Base-by-base conservation (phyloP, 2,888 invertebrate genomes). In the Hofmannophila pseudospretella region DNA sequence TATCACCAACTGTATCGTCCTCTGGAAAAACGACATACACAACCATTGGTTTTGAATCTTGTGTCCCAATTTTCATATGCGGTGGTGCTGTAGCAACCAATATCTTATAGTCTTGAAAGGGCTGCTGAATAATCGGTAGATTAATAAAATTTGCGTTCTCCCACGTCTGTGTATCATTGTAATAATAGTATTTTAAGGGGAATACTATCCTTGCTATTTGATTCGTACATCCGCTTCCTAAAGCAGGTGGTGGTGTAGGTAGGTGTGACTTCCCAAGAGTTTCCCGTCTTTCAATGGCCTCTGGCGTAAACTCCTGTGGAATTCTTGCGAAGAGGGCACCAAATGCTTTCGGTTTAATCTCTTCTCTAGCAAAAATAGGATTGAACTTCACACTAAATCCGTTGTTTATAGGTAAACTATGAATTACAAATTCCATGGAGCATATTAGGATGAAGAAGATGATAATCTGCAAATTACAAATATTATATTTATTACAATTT, bases 31-130 rank as follows among this genome's bases (percentile, higher is more conserved):
- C 66, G 2, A 84, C 53, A 28, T 84, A 85, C 10, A 85, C 49
- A 0, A 76, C 55, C 5, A 67, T 45, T 1, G 65, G 67, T 20
- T 61, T 59, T 1, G 45, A 41, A 2, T 67, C 56, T 0, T 52
- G 48, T 16, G 46, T 49, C 3, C 58, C 59, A 4, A 81, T 49
- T 29, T 48, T 67, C 3, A 80, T 38, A 27, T 71, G 50, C 1
- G 69, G 59, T 0, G 85, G 85, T 0, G 85, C 81, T 0, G 67
- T 64, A 1, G 71, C 84, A 0, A 85, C 72, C 25, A 85, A 39
- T n/a, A 84, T 59, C 41, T 76, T 78, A 37, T 82, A 84, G 29
- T 72, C 54, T 1, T 58, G 47, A 23, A 56, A 67, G 0, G 69
- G 64, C 25, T 76, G 71, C 4, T 54, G 58, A 2, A 76, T 34